Evolutionary conservation across 92 coral and sea anemone species (phyloP).

Genomic region (Pocillopora meandrina): DNA sequence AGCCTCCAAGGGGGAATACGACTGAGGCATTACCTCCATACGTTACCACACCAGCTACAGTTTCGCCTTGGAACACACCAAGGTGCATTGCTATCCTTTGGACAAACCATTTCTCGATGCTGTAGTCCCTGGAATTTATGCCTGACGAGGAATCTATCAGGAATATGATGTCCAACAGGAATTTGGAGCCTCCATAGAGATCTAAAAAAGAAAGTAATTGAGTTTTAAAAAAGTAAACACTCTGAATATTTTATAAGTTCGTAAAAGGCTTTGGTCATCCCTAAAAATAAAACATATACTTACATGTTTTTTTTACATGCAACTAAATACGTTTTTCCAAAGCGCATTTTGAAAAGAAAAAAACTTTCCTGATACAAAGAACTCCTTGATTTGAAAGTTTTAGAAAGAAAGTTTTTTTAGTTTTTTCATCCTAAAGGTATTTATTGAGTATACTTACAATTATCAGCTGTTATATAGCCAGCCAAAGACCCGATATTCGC

Average conservation of each 20-base stretch:
- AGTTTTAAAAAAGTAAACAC: neutral
- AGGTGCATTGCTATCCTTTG: conserved; percentile 55
- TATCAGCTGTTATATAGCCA: conserved; percentile 28
- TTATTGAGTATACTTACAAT: conserved; percentile 18
- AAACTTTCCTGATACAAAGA: no score
- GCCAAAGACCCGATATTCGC: conserved; percentile 38
- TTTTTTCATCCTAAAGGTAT: no score
- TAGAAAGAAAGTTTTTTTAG: no score
- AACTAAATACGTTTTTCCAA: no score
- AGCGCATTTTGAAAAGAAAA: no score
- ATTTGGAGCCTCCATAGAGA: conserved; percentile 30
- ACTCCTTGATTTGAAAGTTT: no score
- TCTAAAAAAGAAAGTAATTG: neutral
- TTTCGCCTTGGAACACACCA: conserved; percentile 53
- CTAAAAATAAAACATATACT: no score
- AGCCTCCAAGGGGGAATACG: conserved; percentile 47
- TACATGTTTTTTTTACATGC: no score
- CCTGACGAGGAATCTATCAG: conserved; percentile 54
- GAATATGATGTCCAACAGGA: conserved; percentile 50
- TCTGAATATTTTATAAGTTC: neutral
- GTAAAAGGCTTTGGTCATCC: neutral
- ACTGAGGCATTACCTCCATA: conserved; percentile 55
- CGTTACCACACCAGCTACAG: conserved; percentile 65
- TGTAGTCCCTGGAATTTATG: conserved; percentile 49
- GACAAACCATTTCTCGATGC: conserved; percentile 49